These are phyloP conservation scores for Dicyrtoma fusca DNA, from an alignment of 2,888 invertebrate species.

Conservation along the genomic window DNA sequence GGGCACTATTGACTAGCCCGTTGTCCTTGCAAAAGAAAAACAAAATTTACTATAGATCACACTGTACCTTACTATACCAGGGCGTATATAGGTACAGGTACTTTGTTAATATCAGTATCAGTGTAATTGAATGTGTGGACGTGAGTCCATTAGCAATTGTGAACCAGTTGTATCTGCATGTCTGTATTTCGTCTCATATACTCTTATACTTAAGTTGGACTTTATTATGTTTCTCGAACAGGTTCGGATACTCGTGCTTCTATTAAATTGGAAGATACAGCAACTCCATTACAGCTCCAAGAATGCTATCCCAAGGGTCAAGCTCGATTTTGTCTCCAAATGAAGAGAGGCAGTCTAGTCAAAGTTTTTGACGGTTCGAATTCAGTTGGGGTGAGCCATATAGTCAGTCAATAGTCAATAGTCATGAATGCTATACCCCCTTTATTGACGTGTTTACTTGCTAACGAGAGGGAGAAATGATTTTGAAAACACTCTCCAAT, in stretches of 20 bases:
- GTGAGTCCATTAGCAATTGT: too few species aligned
- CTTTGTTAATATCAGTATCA: neutral
- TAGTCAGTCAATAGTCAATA: too few species aligned
- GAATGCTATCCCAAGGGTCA: conserved; percentile 93
- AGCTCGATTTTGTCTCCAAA: conserved; percentile 82
- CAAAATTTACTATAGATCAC: too few species aligned
- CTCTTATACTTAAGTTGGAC: too few species aligned
- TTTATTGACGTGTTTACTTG: too few species aligned
- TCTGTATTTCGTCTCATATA: too few species aligned
- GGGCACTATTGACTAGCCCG: neutral
- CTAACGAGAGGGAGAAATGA: neutral
- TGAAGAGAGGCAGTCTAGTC: conserved; percentile 85
- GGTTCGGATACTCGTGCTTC: conserved; percentile 41
- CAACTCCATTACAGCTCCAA: conserved; percentile 86
- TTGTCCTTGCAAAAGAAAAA: too few species aligned
- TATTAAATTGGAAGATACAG: conserved; percentile 74
- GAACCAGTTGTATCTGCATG: too few species aligned
- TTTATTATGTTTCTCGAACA: conserved; percentile 19
- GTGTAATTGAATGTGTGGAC: too few species aligned
- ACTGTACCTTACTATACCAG: too few species aligned
- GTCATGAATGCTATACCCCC: neutral
- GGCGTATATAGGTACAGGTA: too few species aligned
- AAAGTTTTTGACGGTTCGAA: conserved; percentile 89
- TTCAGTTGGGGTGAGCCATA: conserved; percentile 71
- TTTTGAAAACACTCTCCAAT: neutral